These are phyloP conservation scores for Andrena fulva DNA, from an alignment of 2,888 invertebrate genomes.

Conservation along the genomic window DNA sequence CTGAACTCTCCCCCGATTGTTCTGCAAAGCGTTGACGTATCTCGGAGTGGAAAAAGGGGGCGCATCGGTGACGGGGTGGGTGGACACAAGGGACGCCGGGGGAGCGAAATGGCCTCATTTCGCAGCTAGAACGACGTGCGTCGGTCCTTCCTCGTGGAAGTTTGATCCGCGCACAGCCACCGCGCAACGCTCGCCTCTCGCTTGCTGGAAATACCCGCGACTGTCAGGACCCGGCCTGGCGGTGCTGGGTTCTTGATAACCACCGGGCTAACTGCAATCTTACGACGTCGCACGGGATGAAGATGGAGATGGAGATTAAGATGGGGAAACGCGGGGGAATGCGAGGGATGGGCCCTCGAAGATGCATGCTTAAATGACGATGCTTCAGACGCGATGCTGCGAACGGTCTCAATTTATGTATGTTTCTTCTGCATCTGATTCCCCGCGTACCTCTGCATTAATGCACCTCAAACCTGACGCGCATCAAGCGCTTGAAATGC, in stretches of 20 bases:
- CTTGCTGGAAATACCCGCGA: slow-evolving; percentile 16
- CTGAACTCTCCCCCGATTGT: slow-evolving; percentile 80
- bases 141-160: slow-evolving; percentile 58
- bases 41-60: slow-evolving; percentile 72
- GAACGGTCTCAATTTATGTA: too few relatives aligned
- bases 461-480: too few relatives aligned
- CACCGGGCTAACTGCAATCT: slow-evolving; percentile 9
- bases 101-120: slow-evolving; percentile 78
- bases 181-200: slow-evolving; percentile 46
- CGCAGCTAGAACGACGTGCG: slow-evolving; percentile 66
- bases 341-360: too few relatives aligned
- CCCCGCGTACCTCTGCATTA: too few relatives aligned
- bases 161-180: slow-evolving; percentile 55
- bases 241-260: not conserved
- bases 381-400: too few relatives aligned
- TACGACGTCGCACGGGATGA: slow-evolving; percentile 6
- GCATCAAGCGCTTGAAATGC: too few relatives aligned
- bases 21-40: slow-evolving; percentile 79
- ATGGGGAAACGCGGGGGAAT: not conserved
- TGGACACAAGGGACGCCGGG: slow-evolving; percentile 41
- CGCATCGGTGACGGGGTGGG: slow-evolving; percentile 57
- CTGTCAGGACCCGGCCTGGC: not conserved
- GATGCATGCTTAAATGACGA: too few relatives aligned
- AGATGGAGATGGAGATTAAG: too few relatives aligned
- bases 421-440: too few relatives aligned